A percentile compares a stretch with the other conserved stretches of the same genome.
Conservation (phyloP, 2,113 vertebrate species). For the Thamnaconus septentrionalis region DNA sequence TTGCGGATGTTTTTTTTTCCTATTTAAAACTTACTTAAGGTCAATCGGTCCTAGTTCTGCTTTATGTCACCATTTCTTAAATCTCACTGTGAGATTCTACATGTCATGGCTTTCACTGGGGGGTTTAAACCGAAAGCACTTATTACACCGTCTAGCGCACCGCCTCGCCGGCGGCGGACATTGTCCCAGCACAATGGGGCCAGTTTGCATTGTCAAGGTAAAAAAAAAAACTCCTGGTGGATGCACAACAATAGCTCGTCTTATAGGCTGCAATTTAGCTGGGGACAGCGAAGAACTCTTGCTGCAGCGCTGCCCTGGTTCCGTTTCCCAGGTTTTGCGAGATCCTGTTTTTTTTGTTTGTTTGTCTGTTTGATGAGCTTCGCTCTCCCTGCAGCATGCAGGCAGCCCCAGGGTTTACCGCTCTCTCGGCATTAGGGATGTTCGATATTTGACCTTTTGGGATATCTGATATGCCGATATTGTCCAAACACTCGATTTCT, state of each 20-base stretch:
- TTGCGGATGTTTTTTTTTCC: too few species aligned
- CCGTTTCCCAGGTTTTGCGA: neutral
- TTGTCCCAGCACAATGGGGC: conserved; percentile 18
- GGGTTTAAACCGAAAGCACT: conserved; percentile 9
- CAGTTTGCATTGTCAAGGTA: conserved; percentile 3
- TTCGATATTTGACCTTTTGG: too few species aligned
- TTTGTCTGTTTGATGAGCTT: too few species aligned
- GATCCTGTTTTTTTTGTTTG: neutral
- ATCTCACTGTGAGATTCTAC: too few species aligned
- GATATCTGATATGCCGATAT: too few species aligned
- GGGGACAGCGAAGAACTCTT: neutral
- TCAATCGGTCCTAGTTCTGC: neutral
- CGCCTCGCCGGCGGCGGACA: neutral
- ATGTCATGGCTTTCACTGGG: neutral
- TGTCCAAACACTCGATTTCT: too few species aligned
- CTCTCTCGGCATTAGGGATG: too few species aligned
- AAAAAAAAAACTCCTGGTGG: conserved; percentile 5
- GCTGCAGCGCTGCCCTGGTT: conserved; percentile 5
- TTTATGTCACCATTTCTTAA: neutral
- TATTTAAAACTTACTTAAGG: too few species aligned
- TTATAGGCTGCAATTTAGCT: neutral
- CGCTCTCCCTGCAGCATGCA: too few species aligned
- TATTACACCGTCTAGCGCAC: neutral
- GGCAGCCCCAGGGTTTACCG: too few species aligned
- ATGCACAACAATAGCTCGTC: conserved; percentile 4